Conservation (phyloP, 1,140 invertebrate species). For the Drosophila pruinosa region DNA sequence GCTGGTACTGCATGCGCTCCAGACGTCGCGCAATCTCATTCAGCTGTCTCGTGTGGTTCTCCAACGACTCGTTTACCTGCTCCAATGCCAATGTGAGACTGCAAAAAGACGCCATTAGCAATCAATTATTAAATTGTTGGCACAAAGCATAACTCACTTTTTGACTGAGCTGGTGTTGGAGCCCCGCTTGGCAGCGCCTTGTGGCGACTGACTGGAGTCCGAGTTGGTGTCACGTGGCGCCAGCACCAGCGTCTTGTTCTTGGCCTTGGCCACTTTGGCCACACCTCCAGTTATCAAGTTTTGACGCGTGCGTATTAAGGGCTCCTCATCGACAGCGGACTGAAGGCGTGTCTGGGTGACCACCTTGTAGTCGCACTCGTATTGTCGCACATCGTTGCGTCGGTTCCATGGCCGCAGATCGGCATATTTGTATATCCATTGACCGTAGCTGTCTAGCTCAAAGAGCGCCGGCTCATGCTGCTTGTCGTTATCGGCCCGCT, state of each 20-base stretch:
- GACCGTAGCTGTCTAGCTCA: slow-evolving; percentile 85
- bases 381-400: slow-evolving; percentile 91
- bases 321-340: background rate
- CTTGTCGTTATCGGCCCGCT: slow-evolving; percentile 85
- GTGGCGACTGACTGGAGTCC: slow-evolving; percentile 75
- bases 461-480: slow-evolving; percentile 90
- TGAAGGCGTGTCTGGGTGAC: slow-evolving; percentile 89
- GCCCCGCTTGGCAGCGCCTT: slow-evolving; percentile 56
- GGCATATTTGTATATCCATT: slow-evolving; percentile 91
- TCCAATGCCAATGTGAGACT: slow-evolving; percentile 65
- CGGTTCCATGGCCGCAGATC: slow-evolving; percentile 92
- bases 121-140: background rate
- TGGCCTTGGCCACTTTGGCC: slow-evolving; percentile 34
- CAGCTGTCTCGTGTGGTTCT: slow-evolving; percentile 66
- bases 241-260: slow-evolving; percentile 56
- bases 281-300: background rate
- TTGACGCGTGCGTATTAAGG: slow-evolving; percentile 83
- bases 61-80: slow-evolving; percentile 64
- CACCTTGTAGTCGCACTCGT: slow-evolving; percentile 89
- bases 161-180: slow-evolving; percentile 41
- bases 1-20: slow-evolving; percentile 71
- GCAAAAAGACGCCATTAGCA: background rate
- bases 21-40: slow-evolving; percentile 60
- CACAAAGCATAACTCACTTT: slow-evolving; percentile 38
- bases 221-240: slow-evolving; percentile 69